Evolutionary conservation across 2,797 vertebrate species (phyloP).

Genomic region (Neosalanx taihuensis): DNA sequence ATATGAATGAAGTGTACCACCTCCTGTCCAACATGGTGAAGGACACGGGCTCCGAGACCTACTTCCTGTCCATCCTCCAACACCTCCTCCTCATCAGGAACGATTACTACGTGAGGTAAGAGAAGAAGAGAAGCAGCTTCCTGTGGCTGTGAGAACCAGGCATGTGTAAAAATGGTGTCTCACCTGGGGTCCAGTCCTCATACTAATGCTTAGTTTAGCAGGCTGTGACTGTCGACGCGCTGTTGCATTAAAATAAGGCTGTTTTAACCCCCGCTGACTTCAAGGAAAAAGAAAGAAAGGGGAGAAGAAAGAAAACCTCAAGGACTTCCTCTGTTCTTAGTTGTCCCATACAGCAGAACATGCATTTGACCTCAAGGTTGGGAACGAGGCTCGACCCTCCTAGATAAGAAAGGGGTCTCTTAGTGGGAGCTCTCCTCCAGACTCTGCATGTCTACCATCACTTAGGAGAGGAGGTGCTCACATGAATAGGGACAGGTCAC

Average conservation of each 20-base stretch:
- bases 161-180: not conserved
- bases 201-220: not conserved
- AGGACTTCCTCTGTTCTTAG: not conserved
- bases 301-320: not conserved
- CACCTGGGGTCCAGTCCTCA: not conserved
- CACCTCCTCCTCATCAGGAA: conserved; percentile 95
- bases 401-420: not conserved
- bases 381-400: not conserved
- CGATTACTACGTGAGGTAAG: conserved; percentile 95
- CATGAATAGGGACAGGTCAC: not conserved
- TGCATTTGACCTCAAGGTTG: not conserved
- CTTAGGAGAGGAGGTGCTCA: not conserved
- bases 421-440: not conserved
- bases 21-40: conserved; percentile 95
- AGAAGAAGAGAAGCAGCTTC: not conserved
- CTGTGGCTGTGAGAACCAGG: not conserved
- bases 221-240: not conserved
- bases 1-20: conserved; percentile 94
- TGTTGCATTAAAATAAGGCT: not conserved
- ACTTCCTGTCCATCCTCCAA: conserved; percentile 93
- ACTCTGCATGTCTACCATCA: not conserved
- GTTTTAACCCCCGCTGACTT: not conserved
- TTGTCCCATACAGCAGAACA: not conserved
- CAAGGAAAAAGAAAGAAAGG: conserved; percentile 6
- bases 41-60: conserved; percentile 88